These are phyloP conservation scores for Palythoa heliodiscus DNA, from an alignment of 92 coral and sea anemone genomes.

Conservation along the genomic window DNA sequence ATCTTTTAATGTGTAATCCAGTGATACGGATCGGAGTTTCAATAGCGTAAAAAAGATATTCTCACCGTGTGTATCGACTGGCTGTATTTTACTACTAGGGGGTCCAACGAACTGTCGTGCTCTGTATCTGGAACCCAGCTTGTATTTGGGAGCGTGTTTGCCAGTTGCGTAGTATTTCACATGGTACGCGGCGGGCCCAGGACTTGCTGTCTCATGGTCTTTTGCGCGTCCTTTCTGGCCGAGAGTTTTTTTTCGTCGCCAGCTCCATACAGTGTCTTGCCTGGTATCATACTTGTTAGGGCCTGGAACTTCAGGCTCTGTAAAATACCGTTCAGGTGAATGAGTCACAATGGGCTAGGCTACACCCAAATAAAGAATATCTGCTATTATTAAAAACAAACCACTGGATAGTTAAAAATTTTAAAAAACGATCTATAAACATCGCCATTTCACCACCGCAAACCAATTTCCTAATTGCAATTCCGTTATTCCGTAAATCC, in stretches of 20 bases:
- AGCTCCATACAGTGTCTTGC: slow-evolving; percentile 40
- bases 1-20: not conserved
- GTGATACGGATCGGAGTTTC: not conserved
- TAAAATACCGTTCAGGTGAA: not conserved
- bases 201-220: slow-evolving; percentile 50
- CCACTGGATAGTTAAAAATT: no score
- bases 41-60: no score
- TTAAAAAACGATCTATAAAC: no score
- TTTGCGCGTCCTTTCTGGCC: slow-evolving; percentile 44
- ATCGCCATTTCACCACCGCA: no score
- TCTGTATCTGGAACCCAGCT: slow-evolving; percentile 40
- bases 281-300: slow-evolving; percentile 51
- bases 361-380: not conserved
- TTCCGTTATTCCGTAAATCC: no score
- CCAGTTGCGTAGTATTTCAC: slow-evolving; percentile 57
- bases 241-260: slow-evolving; percentile 41
- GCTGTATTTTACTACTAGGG: slow-evolving; percentile 40
- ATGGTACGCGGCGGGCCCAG: slow-evolving; percentile 51
- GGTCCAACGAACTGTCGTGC: slow-evolving; percentile 49
- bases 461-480: no score
- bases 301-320: slow-evolving; percentile 36
- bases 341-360: not conserved
- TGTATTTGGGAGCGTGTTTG: slow-evolving; percentile 49
- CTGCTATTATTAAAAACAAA: not conserved
- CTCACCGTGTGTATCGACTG: slow-evolving; percentile 56